These are phyloP conservation scores for Misgurnus anguillicaudatus DNA, from an alignment of 2,113 vertebrate genomes.

Conservation along the genomic window DNA sequence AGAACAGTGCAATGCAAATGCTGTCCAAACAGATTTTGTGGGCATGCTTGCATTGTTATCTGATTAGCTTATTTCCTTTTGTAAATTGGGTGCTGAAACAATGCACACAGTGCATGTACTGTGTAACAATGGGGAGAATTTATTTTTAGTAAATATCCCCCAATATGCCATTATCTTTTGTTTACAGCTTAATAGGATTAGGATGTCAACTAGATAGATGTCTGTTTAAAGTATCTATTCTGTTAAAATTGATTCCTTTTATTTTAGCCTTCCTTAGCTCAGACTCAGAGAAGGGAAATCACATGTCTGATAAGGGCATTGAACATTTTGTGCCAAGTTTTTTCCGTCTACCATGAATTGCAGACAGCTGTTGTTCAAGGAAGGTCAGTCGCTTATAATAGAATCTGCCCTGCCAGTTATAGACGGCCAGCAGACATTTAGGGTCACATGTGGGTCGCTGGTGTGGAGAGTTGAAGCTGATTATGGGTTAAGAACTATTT, in stretches of 20 bases:
- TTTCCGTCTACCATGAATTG: slow-evolving; percentile 9
- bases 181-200: slow-evolving; percentile 15
- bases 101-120: too few relatives aligned
- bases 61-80: too few relatives aligned
- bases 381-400: slow-evolving; percentile 34
- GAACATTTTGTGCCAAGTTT: neutral
- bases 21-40: neutral
- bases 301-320: slow-evolving; percentile 1
- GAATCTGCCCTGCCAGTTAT: slow-evolving; percentile 17
- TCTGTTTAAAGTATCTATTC: too few relatives aligned
- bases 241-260: neutral
- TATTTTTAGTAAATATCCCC: neutral
- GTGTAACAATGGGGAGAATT: neutral
- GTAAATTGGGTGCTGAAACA: too few relatives aligned
- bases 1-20: slow-evolving; percentile 19
- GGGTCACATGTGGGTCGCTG: slow-evolving; percentile 32
- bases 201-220: neutral
- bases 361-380: slow-evolving; percentile 9
- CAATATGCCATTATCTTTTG: neutral
- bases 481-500: slow-evolving; percentile 45
- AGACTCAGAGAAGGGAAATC: neutral
- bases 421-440: slow-evolving; percentile 30
- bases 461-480: slow-evolving; percentile 44
- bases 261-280: neutral
- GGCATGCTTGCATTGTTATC: too few relatives aligned